Conservation (phyloP, 2,113 vertebrate genomes). For the Gadus macrocephalus region DNA sequence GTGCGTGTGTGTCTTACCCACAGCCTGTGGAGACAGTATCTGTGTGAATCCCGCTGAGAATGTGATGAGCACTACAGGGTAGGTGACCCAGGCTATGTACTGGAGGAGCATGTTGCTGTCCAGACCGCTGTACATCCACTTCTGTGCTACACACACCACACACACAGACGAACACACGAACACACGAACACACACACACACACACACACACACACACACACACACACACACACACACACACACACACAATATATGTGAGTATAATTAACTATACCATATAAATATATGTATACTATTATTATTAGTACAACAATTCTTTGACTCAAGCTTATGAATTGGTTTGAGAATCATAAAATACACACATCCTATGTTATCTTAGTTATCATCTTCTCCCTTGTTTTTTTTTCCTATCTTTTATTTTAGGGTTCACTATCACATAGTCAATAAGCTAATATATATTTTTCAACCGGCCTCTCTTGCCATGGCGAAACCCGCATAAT, state of each 20-base stretch:
- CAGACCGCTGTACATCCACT: constrained; percentile 96
- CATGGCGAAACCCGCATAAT: too few species aligned
- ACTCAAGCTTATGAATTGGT: too few species aligned
- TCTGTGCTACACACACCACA: constrained; percentile 83
- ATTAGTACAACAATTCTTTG: too few species aligned
- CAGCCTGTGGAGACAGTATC: constrained; percentile 94
- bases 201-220: constrained; percentile 17
- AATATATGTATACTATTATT: too few species aligned
- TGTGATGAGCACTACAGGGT: constrained; percentile 96
- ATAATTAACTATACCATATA: constrained; percentile 12
- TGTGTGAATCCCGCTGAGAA: constrained; percentile 98
- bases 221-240: too few species aligned
- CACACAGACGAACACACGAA: constrained; percentile 32
- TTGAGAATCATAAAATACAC: too few species aligned
- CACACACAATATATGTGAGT: not conserved
- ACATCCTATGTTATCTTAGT: not conserved
- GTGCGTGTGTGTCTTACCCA: constrained; percentile 74
- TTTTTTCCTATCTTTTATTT: not conserved
- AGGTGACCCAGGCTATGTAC: constrained; percentile 98
- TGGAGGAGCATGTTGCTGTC: constrained; percentile 90
- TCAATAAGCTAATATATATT: too few species aligned
- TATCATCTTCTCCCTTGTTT: constrained; percentile 3
- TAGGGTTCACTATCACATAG: too few species aligned
- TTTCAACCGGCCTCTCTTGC: too few species aligned
- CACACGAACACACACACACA: constrained; percentile 34